Conservation (phyloP, 2,888 invertebrate genomes). For the Melanargia galathea region DNA sequence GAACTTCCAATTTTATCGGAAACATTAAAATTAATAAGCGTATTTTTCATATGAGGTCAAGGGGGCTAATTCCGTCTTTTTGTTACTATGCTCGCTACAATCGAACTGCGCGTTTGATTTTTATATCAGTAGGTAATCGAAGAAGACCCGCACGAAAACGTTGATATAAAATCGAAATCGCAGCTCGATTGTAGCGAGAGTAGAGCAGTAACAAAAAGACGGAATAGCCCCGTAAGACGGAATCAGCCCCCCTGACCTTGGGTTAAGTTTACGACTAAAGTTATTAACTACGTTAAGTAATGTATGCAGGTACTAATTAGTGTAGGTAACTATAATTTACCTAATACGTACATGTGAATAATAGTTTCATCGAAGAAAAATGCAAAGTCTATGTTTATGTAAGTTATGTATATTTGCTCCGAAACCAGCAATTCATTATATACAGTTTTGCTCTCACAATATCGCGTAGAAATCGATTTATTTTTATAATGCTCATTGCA, state of each 20-base stretch:
- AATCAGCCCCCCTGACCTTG: no score
- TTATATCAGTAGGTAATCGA: no score
- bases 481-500: slow-evolving; percentile 1
- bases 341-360: slow-evolving; percentile 36
- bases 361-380: slow-evolving; percentile 34
- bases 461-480: slow-evolving; percentile 2
- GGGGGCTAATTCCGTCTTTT: no score
- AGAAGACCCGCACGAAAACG: no score
- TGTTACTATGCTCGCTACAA: no score
- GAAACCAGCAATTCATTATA: slow-evolving; percentile 41
- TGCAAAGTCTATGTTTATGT: slow-evolving; percentile 34
- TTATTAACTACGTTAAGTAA: slow-evolving; percentile 36
- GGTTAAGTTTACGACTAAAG: slow-evolving; percentile 57
- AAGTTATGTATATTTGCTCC: slow-evolving; percentile 37
- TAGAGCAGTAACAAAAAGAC: no score
- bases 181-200: no score
- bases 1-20: slow-evolving; percentile 80
- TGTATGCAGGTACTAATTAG: slow-evolving; percentile 29
- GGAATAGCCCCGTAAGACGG: no score
- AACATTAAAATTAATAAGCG: slow-evolving; percentile 82
- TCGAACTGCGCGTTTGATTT: no score
- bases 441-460: slow-evolving; percentile 35
- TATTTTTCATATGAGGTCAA: slow-evolving; percentile 80
- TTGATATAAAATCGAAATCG: no score
- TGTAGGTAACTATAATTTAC: slow-evolving; percentile 15